Base-by-base conservation (phyloP, 2,113 vertebrate species). In the Caretta caretta region DNA sequence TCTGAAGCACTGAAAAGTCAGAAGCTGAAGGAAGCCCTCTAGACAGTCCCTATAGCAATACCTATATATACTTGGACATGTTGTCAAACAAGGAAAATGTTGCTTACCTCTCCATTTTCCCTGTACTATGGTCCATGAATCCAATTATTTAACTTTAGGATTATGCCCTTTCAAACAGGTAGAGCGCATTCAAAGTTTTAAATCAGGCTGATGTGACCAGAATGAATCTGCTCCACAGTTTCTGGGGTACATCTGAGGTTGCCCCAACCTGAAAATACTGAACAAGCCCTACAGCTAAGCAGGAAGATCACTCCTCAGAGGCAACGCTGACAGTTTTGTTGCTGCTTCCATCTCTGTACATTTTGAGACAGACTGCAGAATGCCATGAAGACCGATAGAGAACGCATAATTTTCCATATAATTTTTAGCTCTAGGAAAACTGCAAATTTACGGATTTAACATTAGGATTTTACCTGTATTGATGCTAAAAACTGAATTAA, bases 311-410 rank as follows among this genome's bases (percentile, higher is more conserved):
- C 2, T 16, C 81, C 86, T 24, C 17, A 72, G n/a, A 10, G 65
- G 35, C 65, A 72, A 38, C 4, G 10, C 35, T 3, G 57, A 27
- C 35, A 19, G 35, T 20, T 87, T 46, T 69, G 20, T 69, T 54
- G 35, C 78, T 59, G 29, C 87, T 25, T 59, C 49, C 53, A 49
- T 0, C 3, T 4, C 89, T 5, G 50, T 11, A 46, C 8, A 22
- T 50, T 93, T 76, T 20, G n/a, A 87, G 78, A 50, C 0, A 84
- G 82, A 31, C 19, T 75, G 8, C 13, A 48, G 76, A 93, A 88
- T 25, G 10, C 59, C 17, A 72, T 72, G 19, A 72, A 38, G 65
- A 38, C 53, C 62, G 9, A 53, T 24, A 81, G 9, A 25, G 11
- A 31, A 1, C 54, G 35, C 90, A 93, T 31, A 75, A 46, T 80